These are phyloP conservation scores for Galerucella calmariensis DNA, from an alignment of 2,888 invertebrate species.

Conservation along the genomic window DNA sequence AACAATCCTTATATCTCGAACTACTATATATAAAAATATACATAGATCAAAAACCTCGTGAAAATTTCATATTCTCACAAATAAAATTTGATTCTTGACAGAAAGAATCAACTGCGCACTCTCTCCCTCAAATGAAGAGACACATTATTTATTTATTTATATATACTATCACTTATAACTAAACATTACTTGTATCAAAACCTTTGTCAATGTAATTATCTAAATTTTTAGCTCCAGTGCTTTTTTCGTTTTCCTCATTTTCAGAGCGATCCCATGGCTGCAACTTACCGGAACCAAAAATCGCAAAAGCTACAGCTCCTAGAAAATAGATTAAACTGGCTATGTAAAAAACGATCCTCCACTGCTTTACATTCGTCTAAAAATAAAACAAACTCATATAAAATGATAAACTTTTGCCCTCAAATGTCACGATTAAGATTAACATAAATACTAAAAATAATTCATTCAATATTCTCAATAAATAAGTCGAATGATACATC, in stretches of 20 bases:
- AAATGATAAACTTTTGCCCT: background rate
- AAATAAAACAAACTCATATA: conserved; percentile 18
- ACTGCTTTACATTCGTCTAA: conserved; percentile 76
- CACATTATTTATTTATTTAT: background rate
- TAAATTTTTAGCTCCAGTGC: background rate
- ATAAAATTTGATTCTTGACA: too few species aligned
- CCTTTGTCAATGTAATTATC: background rate
- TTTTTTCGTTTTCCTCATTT: background rate
- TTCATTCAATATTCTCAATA: background rate
- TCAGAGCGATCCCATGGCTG: conserved; percentile 71
- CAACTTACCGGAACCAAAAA: conserved; percentile 82
- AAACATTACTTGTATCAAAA: background rate
- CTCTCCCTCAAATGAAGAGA: background rate
- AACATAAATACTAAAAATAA: background rate
- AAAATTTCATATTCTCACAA: too few species aligned
- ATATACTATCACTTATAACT: background rate
- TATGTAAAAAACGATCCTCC: conserved; percentile 88
- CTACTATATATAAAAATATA: too few species aligned
- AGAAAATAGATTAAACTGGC: conserved; percentile 83
- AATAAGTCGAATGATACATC: too few species aligned
- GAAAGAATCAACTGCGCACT: too few species aligned
- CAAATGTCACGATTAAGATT: background rate
- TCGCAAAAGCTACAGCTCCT: conserved; percentile 84
- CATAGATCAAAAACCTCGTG: too few species aligned
- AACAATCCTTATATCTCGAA: too few species aligned